A percentile compares a stretch with the other conserved stretches of the same genome.
phyloP scores from a whole-genome alignment of 2,113 vertebrate genomes.

The Narcine bancroftii region DNA sequence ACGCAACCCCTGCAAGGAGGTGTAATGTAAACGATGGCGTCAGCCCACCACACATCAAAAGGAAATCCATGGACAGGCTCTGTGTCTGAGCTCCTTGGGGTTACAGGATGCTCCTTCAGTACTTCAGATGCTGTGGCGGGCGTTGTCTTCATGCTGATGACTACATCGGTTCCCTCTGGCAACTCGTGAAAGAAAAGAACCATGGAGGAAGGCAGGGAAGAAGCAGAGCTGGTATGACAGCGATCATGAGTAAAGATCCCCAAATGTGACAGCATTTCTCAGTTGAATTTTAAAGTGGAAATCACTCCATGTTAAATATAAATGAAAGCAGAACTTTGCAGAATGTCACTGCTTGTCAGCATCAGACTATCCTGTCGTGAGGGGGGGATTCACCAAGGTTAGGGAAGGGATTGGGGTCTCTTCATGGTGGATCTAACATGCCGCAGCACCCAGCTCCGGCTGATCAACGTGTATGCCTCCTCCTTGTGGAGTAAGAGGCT shows the following conservation, averaged over 20 bases:
- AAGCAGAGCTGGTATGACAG: neutral
- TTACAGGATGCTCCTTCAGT: neutral
- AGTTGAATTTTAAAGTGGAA: neutral
- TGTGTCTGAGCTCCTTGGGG: neutral
- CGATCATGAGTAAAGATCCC: neutral
- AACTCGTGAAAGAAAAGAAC: neutral
- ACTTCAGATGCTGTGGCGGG: neutral
- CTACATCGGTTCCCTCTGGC: neutral
- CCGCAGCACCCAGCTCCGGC: too few species aligned
- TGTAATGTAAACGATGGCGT: neutral
- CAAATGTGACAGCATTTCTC: neutral
- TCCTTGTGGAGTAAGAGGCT: too few species aligned
- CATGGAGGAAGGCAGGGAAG: neutral
- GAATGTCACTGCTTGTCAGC: too few species aligned
- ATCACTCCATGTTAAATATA: neutral
- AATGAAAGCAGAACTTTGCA: neutral
- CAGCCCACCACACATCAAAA: neutral
- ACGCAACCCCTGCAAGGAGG: neutral
- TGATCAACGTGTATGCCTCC: too few species aligned
- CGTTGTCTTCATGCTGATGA: neutral
- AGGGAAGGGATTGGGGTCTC: too few species aligned
- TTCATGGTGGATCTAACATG: too few species aligned
- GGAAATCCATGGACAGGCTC: neutral
- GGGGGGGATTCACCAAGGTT: too few species aligned
- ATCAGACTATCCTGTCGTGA: too few species aligned